Percentiles rank a stretch among this genome's conserved stretches.
phyloP scores from a whole-genome alignment of 2,888 invertebrate species.

The Arctia plantaginis region DNA sequence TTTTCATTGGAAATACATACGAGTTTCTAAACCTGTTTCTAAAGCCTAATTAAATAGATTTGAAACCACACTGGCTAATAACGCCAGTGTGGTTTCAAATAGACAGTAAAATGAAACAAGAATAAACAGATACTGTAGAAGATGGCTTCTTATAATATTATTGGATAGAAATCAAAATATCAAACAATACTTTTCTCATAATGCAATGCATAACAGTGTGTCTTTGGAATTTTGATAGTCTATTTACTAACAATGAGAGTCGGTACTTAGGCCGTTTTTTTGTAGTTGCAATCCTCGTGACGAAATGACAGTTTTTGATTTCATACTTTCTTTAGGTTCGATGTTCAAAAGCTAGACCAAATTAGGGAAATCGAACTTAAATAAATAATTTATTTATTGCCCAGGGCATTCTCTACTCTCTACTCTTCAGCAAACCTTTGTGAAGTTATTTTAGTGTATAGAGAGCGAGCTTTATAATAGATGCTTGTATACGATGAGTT shows the following conservation, averaged over 20 bases:
- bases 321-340: neutral
- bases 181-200: slow-evolving; percentile 3
- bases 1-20: too few species aligned
- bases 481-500: too few species aligned
- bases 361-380: neutral
- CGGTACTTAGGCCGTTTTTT: neutral
- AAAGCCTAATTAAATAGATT: neutral
- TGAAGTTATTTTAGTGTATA: too few species aligned
- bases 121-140: neutral
- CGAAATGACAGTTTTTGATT: neutral
- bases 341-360: neutral
- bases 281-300: neutral
- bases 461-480: too few species aligned
- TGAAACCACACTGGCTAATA: too few species aligned
- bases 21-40: neutral
- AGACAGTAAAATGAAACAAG: neutral
- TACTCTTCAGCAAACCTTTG: too few species aligned
- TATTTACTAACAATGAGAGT: neutral
- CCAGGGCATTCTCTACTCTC: too few species aligned
- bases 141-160: neutral
- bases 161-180: neutral
- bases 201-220: neutral
- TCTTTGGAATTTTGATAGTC: slow-evolving; percentile 1
- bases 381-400: too few species aligned
- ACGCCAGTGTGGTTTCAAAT: too few species aligned